Base-by-base conservation (phyloP, 2,888 invertebrate species). In the Hermaeophaga mercurialis region DNA sequence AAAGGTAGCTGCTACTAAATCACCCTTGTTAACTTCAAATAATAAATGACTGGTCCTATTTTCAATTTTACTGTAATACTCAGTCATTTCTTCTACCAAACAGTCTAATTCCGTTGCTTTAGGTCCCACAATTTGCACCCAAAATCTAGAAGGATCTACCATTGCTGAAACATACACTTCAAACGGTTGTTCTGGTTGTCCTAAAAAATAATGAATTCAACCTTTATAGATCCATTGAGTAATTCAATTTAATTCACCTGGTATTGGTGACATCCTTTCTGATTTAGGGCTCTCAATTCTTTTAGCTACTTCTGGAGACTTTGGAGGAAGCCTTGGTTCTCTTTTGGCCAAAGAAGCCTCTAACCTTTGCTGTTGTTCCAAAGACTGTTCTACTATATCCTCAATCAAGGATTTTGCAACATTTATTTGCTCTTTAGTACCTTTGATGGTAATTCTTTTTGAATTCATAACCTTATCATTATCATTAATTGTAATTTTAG, bases 101-200 rank as follows among this genome's bases (percentile, higher is more conserved):
- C 87, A 84, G 74, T 95, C 92, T 11, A 96, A 79, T 72, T 90
- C 86, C 5, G 85, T 81, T 1, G 90, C 87, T 67, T 78, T 78
- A 0, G 88, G 84, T 0, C 91, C 89, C 49, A 88, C 84, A 59
- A 91, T 83, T 80, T 95, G 95, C 7, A 95, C 84, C 92, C 94
- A 96, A 79, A 96, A 95, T 60, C 81, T 80, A 11, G 80, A 81
- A 0, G 94, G 94, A 19, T 86, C 87, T 9, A 89, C 88, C 61
- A 92, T 85, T 0, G 94, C 92, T 0, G 93, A 92, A 2, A 95
- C 90, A 77, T 89, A 94, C 11, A 94, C 90, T 72, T 94, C 90
- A 72, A 92, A 85, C 12, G 84, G 83, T 1, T 87, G 83, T 56
- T 86, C 85, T 28, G 71, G 62, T 61, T 75, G 73, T 11, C 75